phyloP scores from a whole-genome alignment of 2,113 vertebrate species.

The Phaethon lepturus region DNA sequence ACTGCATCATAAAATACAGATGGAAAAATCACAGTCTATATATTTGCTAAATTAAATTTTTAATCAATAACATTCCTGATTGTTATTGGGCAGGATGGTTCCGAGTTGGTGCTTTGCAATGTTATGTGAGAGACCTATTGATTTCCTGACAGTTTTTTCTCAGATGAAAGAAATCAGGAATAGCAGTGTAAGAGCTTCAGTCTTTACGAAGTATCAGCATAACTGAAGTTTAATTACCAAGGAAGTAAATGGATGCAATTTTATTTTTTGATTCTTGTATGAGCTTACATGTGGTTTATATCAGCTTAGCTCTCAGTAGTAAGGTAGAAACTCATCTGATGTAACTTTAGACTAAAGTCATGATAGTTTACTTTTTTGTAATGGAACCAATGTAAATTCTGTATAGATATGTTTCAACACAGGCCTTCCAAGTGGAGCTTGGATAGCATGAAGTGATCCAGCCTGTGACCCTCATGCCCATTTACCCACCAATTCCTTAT shows the following conservation, averaged over 20 bases:
- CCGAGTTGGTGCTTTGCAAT: background rate
- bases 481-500: background rate
- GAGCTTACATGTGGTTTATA: background rate
- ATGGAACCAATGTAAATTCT: background rate
- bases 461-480: background rate
- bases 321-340: background rate
- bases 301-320: background rate
- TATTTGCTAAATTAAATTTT: background rate
- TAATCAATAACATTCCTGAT: conserved; percentile 4
- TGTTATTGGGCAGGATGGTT: background rate
- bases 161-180: background rate
- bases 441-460: background rate
- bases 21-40: conserved; percentile 16
- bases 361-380: background rate
- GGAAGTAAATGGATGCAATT: background rate
- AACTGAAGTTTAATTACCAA: background rate
- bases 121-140: background rate
- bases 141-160: background rate
- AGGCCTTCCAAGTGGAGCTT: background rate
- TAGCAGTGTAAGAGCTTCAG: background rate
- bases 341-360: background rate
- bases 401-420: background rate
- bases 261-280: background rate
- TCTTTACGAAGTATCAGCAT: background rate
- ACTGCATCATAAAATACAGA: background rate